These are phyloP conservation scores for Thysanoteuthis rhombus DNA, from an alignment of 2,888 invertebrate genomes.

Conservation along the genomic window DNA sequence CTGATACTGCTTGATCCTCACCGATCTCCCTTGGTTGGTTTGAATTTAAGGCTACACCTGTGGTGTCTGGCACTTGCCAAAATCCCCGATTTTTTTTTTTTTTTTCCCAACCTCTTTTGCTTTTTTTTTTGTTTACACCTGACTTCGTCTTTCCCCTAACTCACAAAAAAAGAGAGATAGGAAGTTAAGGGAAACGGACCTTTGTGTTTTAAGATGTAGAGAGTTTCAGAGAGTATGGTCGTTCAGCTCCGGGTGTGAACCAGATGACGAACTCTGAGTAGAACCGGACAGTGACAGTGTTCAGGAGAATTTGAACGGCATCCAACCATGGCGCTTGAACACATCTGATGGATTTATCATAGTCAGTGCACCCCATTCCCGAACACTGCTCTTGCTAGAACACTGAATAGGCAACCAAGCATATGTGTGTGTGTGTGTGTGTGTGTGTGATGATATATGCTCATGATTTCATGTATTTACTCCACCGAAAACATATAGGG, in stretches of 20 bases:
- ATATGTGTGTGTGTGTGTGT: neutral
- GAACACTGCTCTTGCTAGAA: neutral
- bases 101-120: neutral
- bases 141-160: neutral
- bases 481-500: too few relatives aligned
- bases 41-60: neutral
- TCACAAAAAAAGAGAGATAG: neutral
- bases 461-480: too few relatives aligned
- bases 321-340: neutral
- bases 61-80: neutral
- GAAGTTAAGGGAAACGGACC: neutral
- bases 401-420: neutral
- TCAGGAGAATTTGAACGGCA: neutral
- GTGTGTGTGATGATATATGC: too few relatives aligned
- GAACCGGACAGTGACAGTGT: neutral
- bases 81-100: neutral
- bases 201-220: neutral
- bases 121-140: neutral
- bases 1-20: neutral
- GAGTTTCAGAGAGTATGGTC: neutral
- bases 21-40: neutral
- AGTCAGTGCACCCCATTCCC: neutral
- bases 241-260: neutral
- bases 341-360: neutral
- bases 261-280: neutral